phyloP scores from a whole-genome alignment of 2,113 vertebrate species.

The Fulica atra region DNA sequence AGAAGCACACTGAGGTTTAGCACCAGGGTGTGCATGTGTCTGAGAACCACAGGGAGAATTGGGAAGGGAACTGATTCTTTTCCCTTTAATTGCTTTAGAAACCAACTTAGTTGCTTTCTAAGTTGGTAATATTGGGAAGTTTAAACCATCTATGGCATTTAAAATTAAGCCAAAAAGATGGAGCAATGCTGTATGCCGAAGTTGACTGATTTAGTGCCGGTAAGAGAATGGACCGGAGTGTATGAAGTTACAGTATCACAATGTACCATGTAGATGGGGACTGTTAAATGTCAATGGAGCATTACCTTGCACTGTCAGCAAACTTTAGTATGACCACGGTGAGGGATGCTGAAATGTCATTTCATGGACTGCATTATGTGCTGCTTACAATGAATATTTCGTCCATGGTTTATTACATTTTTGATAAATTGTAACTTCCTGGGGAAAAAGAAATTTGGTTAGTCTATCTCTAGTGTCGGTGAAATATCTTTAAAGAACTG shows the following conservation, averaged over 20 bases:
- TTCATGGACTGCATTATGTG: slow-evolving; percentile 73
- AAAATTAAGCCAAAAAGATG: slow-evolving; percentile 12
- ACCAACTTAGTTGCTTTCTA: neutral
- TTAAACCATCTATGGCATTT: neutral
- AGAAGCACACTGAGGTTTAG: neutral
- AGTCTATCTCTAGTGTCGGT: slow-evolving; percentile 57
- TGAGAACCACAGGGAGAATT: neutral
- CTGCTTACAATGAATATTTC: slow-evolving; percentile 69
- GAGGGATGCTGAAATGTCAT: slow-evolving; percentile 70
- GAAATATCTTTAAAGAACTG: slow-evolving; percentile 65
- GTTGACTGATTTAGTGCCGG: slow-evolving; percentile 43
- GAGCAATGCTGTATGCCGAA: neutral
- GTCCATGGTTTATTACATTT: slow-evolving; percentile 70
- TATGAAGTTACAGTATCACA: slow-evolving; percentile 31
- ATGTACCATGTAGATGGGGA: slow-evolving; percentile 18
- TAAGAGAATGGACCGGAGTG: neutral
- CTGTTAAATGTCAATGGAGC: slow-evolving; percentile 73
- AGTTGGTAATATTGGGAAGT: neutral
- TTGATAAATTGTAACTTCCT: slow-evolving; percentile 75
- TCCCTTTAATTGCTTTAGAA: neutral
- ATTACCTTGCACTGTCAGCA: slow-evolving; percentile 73
- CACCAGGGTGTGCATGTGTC: fast-evolving
- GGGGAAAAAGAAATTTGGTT: slow-evolving; percentile 68
- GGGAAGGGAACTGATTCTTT: neutral
- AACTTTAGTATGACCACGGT: slow-evolving; percentile 42